phyloP scores from a whole-genome alignment of 2,888 invertebrate genomes.

The Dicycla oo region DNA sequence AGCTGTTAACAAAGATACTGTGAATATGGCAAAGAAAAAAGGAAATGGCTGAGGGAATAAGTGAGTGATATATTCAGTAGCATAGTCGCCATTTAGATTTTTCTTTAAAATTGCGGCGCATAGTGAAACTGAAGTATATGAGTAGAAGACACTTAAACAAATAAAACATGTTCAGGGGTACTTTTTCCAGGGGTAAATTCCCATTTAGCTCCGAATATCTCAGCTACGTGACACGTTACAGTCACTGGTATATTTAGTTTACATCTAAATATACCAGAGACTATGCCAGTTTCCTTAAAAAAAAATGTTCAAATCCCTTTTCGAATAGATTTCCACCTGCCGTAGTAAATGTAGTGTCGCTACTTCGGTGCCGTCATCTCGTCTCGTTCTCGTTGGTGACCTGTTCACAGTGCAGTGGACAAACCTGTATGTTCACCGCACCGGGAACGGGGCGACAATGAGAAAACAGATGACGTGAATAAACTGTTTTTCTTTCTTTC shows the following conservation, averaged over 20 bases:
- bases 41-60: too few species aligned
- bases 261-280: neutral
- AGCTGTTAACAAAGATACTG: conserved; percentile 70
- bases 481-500: too few species aligned
- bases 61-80: neutral
- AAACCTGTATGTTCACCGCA: too few species aligned
- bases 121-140: neutral
- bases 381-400: too few species aligned
- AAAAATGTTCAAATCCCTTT: neutral
- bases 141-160: neutral
- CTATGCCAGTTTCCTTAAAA: neutral
- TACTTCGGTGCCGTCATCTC: too few species aligned
- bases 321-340: neutral
- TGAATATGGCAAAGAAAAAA: neutral
- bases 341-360: too few species aligned
- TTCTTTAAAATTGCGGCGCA: neutral
- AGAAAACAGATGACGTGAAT: too few species aligned
- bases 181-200: neutral
- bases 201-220: too few species aligned
- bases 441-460: too few species aligned
- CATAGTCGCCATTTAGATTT: neutral
- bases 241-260: too few species aligned
- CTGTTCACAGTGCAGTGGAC: too few species aligned
- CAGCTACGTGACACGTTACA: too few species aligned
- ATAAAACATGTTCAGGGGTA: neutral